Evolutionary conservation across 1,140 invertebrate species (phyloP).

Genomic region (Holotrichia oblita): DNA sequence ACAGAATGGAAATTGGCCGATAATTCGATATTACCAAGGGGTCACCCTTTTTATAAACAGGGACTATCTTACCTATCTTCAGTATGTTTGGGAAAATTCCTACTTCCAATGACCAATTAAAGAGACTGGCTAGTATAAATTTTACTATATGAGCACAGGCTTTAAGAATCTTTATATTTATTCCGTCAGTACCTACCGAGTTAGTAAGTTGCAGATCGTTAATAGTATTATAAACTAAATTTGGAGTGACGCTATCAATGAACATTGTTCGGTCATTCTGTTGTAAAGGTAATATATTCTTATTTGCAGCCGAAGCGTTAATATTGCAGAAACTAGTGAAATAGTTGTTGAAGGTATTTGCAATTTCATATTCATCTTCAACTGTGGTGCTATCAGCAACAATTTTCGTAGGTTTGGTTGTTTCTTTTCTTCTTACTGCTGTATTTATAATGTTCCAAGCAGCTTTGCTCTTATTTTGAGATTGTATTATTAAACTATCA

Average conservation of each 20-base stretch:
- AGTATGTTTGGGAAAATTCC: no score
- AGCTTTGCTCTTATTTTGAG: neutral
- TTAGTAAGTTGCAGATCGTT: neutral
- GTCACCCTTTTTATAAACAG: no score
- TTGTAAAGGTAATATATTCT: neutral
- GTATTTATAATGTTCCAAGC: constrained; percentile 1
- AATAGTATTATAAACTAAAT: neutral
- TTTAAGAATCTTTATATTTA: neutral
- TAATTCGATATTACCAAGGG: no score
- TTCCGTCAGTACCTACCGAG: constrained; percentile 10
- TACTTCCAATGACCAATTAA: no score
- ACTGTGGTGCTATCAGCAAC: neutral
- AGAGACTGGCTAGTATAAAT: no score
- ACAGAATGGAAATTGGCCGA: no score
- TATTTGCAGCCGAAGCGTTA: neutral
- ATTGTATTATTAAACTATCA: neutral
- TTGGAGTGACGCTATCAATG: neutral
- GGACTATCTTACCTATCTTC: no score
- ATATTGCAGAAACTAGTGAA: neutral
- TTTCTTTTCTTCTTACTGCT: constrained; percentile 1
- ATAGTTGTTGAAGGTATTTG: neutral
- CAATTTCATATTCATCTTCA: neutral
- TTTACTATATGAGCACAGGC: neutral
- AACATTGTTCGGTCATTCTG: neutral
- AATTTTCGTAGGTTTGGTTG: neutral